Evolutionary conservation across 2,888 invertebrate species (phyloP).

Genomic region (Listrodromus nycthemerus): DNA sequence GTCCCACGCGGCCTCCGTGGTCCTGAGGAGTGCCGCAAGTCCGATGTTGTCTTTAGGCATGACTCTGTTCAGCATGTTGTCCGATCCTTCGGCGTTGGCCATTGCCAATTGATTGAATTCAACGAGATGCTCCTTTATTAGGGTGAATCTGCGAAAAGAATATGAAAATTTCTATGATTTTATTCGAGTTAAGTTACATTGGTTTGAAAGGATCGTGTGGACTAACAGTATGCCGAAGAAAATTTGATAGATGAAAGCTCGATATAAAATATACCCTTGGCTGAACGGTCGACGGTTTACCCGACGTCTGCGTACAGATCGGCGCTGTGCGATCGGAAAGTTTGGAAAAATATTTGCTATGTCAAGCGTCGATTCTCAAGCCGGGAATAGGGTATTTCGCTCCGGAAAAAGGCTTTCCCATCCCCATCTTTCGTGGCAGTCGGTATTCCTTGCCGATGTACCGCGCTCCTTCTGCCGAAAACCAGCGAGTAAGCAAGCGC

Average conservation of each 20-base stretch:
- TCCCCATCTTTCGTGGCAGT: conserved; percentile 14
- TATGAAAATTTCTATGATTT: conserved; percentile 24
- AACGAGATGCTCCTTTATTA: conserved; percentile 98
- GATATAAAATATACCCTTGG: not conserved
- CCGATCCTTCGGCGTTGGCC: conserved; percentile 98
- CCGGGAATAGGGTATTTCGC: conserved; percentile 58
- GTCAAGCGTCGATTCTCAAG: conserved; percentile 60
- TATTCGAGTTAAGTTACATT: not conserved
- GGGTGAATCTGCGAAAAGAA: conserved; percentile 90
- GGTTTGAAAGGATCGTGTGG: not conserved
- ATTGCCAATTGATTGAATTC: conserved; percentile 99
- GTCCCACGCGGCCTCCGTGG: conserved; percentile 97
- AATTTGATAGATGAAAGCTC: conserved; percentile 40
- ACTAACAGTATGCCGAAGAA: conserved; percentile 26
- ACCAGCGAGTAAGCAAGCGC: conserved; percentile 70
- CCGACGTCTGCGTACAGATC: not conserved
- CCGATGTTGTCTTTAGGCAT: conserved; percentile 99
- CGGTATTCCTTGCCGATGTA: conserved; percentile 32
- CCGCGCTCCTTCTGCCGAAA: conserved; percentile 62
- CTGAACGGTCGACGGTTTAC: not conserved
- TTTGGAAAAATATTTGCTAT: conserved; percentile 62
- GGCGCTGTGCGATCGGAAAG: conserved; percentile 51
- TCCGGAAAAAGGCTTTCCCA: conserved; percentile 52
- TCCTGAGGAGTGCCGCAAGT: conserved; percentile 96
- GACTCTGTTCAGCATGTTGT: conserved; percentile 99